These are phyloP conservation scores for Ptiloglossa arizonensis DNA, from an alignment of 1,140 invertebrate genomes.

Conservation along the genomic window DNA sequence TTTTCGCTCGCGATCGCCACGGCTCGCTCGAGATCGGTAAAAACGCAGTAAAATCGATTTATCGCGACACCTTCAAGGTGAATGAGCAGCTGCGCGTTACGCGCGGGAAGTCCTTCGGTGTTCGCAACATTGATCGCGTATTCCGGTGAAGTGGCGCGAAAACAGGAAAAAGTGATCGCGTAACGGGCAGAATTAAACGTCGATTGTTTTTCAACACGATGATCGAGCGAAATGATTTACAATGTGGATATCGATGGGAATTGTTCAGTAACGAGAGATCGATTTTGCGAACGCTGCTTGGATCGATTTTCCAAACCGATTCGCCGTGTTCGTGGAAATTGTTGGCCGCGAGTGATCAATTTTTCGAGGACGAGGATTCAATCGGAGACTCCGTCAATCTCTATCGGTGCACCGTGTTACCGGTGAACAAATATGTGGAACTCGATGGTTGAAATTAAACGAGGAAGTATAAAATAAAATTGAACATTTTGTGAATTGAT, in stretches of 20 bases:
- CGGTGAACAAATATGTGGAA: too few species aligned
- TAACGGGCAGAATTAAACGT: slow-evolving; percentile 7
- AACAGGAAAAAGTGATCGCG: slow-evolving; percentile 21
- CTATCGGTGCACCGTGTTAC: too few species aligned
- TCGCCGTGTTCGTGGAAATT: too few species aligned
- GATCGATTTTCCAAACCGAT: too few species aligned
- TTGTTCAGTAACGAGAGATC: background rate
- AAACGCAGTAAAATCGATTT: slow-evolving; percentile 37
- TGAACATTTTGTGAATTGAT: too few species aligned
- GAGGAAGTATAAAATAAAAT: too few species aligned
- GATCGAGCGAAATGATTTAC: background rate
- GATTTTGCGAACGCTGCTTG: background rate
- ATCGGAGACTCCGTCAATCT: too few species aligned
- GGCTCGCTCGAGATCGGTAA: too few species aligned
- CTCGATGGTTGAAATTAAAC: too few species aligned
- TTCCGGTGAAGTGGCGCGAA: slow-evolving; percentile 32
- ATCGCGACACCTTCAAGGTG: slow-evolving; percentile 27
- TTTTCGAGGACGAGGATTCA: too few species aligned
- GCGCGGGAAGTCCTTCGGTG: slow-evolving; percentile 46
- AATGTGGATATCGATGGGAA: background rate
- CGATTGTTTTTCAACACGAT: background rate
- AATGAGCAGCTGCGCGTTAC: slow-evolving; percentile 45
- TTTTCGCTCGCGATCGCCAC: background rate
- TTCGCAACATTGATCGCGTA: slow-evolving; percentile 28
- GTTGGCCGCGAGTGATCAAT: too few species aligned